Evolutionary conservation across 2,797 vertebrate genomes (phyloP), one percentile per base, ranked within the genome.

Genomic region (Molothrus ater): DNA sequence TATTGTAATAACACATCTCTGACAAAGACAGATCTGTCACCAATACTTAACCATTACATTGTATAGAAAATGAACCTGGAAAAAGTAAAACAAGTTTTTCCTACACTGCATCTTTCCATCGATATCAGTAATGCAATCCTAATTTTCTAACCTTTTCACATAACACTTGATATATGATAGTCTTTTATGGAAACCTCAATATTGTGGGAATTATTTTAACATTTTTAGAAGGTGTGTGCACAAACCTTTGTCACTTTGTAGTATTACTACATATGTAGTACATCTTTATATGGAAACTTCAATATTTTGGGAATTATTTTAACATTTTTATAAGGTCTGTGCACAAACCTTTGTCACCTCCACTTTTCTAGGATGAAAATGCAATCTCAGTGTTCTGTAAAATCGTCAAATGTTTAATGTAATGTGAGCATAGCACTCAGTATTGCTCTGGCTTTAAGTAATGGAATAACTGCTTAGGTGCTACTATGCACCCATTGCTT

Each of bases 361-460:
- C 17, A 6, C 43, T 78, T 68, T 43, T 34, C 28, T 25, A 5
- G 5, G 56, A 29, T 34, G 42, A 31, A 86, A 75, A 69, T 0
- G 13, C 5, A 34, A n/a, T n/a, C 24, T 65, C 28, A 11, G 14
- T 1, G 9, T 9, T 43, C 28, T 20, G 11, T 40, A 40, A 86
- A 88, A 91, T 21, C 0, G 0, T 15, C 38, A 28, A 51, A 20
- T 1, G 3, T 79, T 74, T 65, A 47, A 42, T 8, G 9, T 11
- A 59, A 61, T 4, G 5, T 14, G n/a, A 61, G 21, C 2, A 11
- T 0, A 21, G 31, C 2, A 12, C 10, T 57, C 5, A 1, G 7
- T 34, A 21, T 40, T 32, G 43, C 7, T 66, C 3, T 1, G 75
- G 47, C 10, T 84, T 74, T 53, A 71, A 81, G 28, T 10, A 21